These are phyloP conservation scores for Mugil cephalus DNA, from an alignment of 2,113 vertebrate genomes.

Conservation along the genomic window DNA sequence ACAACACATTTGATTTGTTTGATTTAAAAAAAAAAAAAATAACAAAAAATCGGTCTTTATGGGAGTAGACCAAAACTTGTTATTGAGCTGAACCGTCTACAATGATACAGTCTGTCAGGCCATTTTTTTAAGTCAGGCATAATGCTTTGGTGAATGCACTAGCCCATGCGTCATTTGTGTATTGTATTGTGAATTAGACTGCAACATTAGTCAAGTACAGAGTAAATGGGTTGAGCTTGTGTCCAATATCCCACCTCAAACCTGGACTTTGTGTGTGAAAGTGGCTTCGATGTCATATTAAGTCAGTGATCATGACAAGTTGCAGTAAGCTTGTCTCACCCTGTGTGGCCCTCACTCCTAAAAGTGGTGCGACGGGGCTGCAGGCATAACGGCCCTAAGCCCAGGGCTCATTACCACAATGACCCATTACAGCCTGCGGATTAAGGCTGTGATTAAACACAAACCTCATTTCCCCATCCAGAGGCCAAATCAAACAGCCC, in stretches of 20 bases:
- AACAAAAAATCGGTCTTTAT: too few relatives aligned
- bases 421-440: conserved; percentile 47
- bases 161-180: too few relatives aligned
- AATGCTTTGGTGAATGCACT: too few relatives aligned
- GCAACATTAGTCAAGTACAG: neutral
- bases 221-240: conserved; percentile 1
- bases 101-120: too few relatives aligned
- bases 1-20: too few relatives aligned
- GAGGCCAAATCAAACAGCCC: conserved; percentile 53
- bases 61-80: too few relatives aligned
- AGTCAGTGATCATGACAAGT: conserved; percentile 20
- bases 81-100: too few relatives aligned
- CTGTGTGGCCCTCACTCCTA: neutral
- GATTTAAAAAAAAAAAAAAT: too few relatives aligned
- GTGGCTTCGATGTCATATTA: neutral
- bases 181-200: neutral
- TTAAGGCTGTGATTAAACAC: conserved; percentile 60
- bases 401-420: conserved; percentile 67
- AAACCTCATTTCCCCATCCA: conserved; percentile 54
- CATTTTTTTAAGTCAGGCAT: too few relatives aligned
- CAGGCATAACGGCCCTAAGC: conserved; percentile 49
- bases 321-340: neutral
- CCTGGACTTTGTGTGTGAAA: neutral
- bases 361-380: conserved; percentile 29
- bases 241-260: neutral